Evolutionary conservation across 2,888 invertebrate species (phyloP).

Genomic region (Biston stratarius): DNA sequence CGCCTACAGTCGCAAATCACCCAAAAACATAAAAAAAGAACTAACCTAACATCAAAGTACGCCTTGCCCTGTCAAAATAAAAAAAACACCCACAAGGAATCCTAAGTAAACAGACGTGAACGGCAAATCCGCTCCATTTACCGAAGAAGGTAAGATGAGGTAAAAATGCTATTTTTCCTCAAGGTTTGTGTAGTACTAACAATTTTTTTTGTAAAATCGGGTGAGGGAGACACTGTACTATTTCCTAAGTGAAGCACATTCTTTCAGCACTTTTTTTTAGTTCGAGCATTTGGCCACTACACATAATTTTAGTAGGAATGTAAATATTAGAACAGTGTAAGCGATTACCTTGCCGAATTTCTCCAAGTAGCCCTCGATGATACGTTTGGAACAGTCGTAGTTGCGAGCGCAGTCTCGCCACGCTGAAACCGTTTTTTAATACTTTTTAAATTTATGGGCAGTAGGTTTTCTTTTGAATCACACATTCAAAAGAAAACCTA

Average conservation of each 20-base stretch:
- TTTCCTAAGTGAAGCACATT: not conserved
- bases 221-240: not conserved
- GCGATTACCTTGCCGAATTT: slow-evolving; percentile 84
- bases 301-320: not conserved
- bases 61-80: slow-evolving; percentile 10
- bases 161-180: slow-evolving; percentile 1
- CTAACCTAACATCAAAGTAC: not conserved
- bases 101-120: slow-evolving; percentile 23
- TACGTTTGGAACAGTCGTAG: slow-evolving; percentile 84
- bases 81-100: slow-evolving; percentile 16
- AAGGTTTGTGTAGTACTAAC: not conserved
- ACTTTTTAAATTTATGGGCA: too few species aligned
- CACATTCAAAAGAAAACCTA: too few species aligned
- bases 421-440: slow-evolving; percentile 74
- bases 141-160: slow-evolving; percentile 11
- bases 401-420: slow-evolving; percentile 88
- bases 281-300: not conserved
- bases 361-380: slow-evolving; percentile 86
- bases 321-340: slow-evolving; percentile 26
- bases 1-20: too few species aligned
- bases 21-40: too few species aligned
- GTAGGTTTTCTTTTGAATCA: too few species aligned
- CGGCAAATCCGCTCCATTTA: slow-evolving; percentile 19
- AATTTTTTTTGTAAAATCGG: not conserved
- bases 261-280: not conserved